These are phyloP conservation scores for Nothobranchius furzeri DNA, from an alignment of 2,113 vertebrate species.

Conservation along the genomic window DNA sequence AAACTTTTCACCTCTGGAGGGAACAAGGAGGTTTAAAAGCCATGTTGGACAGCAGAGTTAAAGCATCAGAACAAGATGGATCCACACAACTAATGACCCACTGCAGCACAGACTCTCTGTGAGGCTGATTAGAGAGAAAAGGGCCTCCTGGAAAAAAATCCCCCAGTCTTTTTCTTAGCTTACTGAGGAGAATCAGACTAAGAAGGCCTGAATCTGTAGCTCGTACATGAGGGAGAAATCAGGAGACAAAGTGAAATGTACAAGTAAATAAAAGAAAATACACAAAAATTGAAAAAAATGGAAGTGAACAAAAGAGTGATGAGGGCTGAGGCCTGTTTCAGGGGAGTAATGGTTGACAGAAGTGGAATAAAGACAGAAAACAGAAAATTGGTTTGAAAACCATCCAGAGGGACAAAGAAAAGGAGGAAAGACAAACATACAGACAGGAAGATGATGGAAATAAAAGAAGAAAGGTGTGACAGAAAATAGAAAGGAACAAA, in stretches of 20 bases:
- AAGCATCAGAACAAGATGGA: constrained; percentile 43
- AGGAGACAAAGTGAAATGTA: constrained; percentile 11
- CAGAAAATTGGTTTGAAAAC: constrained; percentile 20
- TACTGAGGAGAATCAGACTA: constrained; percentile 22
- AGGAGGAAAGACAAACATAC: background rate
- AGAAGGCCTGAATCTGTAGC: constrained; percentile 20
- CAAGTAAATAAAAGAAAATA: constrained; percentile 25
- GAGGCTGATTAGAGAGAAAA: constrained; percentile 30
- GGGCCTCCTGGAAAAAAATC: constrained; percentile 3
- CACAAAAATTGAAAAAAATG: background rate
- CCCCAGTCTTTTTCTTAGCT: constrained; percentile 23
- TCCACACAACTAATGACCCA: constrained; percentile 43
- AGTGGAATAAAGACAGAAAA: constrained; percentile 12
- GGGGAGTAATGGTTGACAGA: constrained; percentile 36
- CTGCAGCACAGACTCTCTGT: constrained; percentile 31
- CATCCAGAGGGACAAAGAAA: constrained; percentile 14
- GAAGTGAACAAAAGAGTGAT: background rate
- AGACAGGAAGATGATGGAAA: constrained; percentile 4
- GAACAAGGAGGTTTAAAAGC: constrained; percentile 31
- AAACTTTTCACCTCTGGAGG: background rate
- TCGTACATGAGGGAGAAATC: background rate
- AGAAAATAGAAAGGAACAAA: constrained; percentile 8
- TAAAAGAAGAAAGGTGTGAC: background rate
- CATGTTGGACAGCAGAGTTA: constrained; percentile 40
- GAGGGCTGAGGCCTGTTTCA: constrained; percentile 8